Percentiles rank a stretch among this genome's conserved stretches.
These are phyloP conservation scores for Odiellus spinosus DNA, from an alignment of 2,888 invertebrate species.

Conservation along the genomic window DNA sequence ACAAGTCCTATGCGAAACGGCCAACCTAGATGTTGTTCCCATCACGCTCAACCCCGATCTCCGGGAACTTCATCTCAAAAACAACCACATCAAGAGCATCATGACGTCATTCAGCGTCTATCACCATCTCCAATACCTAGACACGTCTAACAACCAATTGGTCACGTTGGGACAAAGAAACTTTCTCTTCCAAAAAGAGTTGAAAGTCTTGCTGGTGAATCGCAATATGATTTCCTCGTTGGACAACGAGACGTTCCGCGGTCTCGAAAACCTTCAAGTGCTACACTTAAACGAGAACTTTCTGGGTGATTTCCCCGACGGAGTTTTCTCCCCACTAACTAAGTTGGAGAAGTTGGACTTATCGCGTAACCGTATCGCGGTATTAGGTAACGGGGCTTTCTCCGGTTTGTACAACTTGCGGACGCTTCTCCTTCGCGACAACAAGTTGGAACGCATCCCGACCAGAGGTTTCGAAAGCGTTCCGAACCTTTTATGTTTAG, in stretches of 20 bases:
- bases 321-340: slow-evolving; percentile 31
- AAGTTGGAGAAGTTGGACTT: slow-evolving; percentile 55
- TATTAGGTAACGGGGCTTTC: slow-evolving; percentile 53
- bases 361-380: slow-evolving; percentile 59
- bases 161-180: slow-evolving; percentile 61
- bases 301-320: slow-evolving; percentile 12
- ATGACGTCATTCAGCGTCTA: slow-evolving; percentile 56
- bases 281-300: slow-evolving; percentile 32
- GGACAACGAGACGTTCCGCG: slow-evolving; percentile 55
- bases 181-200: slow-evolving; percentile 56
- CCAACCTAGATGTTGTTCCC: slow-evolving; percentile 65
- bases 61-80: slow-evolving; percentile 53
- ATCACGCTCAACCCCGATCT: slow-evolving; percentile 63
- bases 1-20: slow-evolving; percentile 57
- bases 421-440: slow-evolving; percentile 58
- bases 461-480: slow-evolving; percentile 58
- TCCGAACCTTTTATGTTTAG: slow-evolving; percentile 54
- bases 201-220: slow-evolving; percentile 59
- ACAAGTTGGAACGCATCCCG: slow-evolving; percentile 60
- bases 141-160: slow-evolving; percentile 67
- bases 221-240: slow-evolving; percentile 58
- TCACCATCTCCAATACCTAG: slow-evolving; percentile 57
- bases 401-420: slow-evolving; percentile 55
- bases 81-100: slow-evolving; percentile 62
- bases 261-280: slow-evolving; percentile 52